Evolutionary conservation across 2,888 invertebrate species (phyloP), one percentile per base, ranked within the genome.

Genomic region (Parasteatoda lunata): DNA sequence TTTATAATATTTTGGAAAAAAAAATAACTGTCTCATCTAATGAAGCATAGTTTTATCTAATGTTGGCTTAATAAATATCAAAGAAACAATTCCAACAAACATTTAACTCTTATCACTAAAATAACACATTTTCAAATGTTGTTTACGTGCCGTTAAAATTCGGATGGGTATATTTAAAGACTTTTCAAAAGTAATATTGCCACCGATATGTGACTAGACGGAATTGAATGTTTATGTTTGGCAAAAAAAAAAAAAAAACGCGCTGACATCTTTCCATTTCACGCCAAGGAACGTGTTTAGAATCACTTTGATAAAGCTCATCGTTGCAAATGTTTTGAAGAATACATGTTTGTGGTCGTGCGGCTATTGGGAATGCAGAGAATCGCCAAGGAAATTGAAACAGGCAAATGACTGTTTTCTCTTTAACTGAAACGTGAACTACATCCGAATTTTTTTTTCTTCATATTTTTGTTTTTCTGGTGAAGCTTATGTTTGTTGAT

Each of bases 71-170:
- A 30, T 30, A 30, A 30, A 30, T 30, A 30, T 30, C 30, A 30
- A 30, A 30, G 1, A 30, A 30, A 30, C 30, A 30, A 30, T 30
- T 30, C 30, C 30, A 30, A 30, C 30, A 30, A 30, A 30, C 30
- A 30, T 30, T 30, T 30, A 30, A 30, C 30, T 30, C 2, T 30
- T 30, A 30, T 30, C 30, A 30, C 30, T 30, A 30, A 30, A 30
- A 30, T 30, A 2, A 30, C 30, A 30, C 30, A 30, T 9, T 30
- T 65, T 48, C 45, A 71, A 66, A 80, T 66, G 72, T 64, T 71
- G 72, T 66, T 51, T 66, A 80, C 72, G 80, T 72, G 66, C 65
- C 71, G 80, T 80, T 80, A 80, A 73, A 66, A 59, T 47, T 72
- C 66, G 66, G 80, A 30, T 54, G 59, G 72, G 15, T 66, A 30